phyloP scores from a whole-genome alignment of 2,888 invertebrate species.

The Diarsia dahlii region DNA sequence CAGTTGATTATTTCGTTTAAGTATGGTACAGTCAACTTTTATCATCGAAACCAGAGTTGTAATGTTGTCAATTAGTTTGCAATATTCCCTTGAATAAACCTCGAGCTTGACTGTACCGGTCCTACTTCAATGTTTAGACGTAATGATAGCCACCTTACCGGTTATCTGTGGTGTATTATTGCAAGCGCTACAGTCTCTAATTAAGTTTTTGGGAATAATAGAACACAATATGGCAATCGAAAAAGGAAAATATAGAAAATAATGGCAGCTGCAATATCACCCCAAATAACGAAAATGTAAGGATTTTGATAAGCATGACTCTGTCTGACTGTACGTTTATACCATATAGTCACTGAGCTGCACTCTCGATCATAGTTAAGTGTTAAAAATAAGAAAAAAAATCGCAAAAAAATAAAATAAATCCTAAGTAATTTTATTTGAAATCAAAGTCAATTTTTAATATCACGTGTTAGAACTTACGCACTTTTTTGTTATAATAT shows the following conservation, averaged over 20 bases:
- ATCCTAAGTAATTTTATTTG: constrained; percentile 47
- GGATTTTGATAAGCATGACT: not conserved
- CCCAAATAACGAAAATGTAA: not conserved
- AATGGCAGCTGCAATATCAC: constrained; percentile 2
- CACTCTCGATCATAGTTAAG: constrained; percentile 18
- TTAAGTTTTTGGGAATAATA: constrained; percentile 5
- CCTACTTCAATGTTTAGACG: constrained; percentile 4
- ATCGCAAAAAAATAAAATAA: constrained; percentile 29
- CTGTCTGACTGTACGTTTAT: not conserved
- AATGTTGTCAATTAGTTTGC: constrained; percentile 3
- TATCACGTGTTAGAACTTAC: constrained; percentile 50
- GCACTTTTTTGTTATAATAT: constrained; percentile 46
- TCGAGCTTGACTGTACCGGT: constrained; percentile 10
- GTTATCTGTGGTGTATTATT: not conserved
- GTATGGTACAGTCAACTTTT: constrained; percentile 19
- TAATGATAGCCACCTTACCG: not conserved
- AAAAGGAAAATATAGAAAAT: constrained; percentile 1
- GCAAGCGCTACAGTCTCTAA: constrained; percentile 8
- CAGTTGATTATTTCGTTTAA: constrained; percentile 31
- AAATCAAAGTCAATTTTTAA: constrained; percentile 44
- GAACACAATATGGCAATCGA: not conserved
- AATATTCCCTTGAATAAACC: constrained; percentile 1
- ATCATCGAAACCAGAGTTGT: not conserved
- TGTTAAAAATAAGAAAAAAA: constrained; percentile 32
- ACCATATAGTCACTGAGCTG: not conserved